Conservation (phyloP, 2,888 invertebrate genomes). For the Agonopterix subpropinquella region DNA sequence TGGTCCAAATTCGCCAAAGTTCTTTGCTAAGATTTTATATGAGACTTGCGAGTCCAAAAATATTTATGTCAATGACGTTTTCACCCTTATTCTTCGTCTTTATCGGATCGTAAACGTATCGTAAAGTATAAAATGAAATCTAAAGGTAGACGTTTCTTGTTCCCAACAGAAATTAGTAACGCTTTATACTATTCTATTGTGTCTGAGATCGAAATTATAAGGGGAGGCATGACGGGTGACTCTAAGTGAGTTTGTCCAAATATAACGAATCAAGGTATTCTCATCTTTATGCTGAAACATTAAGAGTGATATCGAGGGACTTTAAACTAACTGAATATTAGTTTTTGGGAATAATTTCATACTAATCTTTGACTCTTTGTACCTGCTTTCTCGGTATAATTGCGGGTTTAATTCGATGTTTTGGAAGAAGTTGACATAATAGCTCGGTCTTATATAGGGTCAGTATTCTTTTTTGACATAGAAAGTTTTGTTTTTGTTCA, state of each 20-base stretch:
- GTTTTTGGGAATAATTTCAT: not conserved
- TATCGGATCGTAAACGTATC: constrained; percentile 20
- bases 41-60: too few species aligned
- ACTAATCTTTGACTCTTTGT: not conserved
- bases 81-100: not conserved
- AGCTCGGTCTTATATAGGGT: too few species aligned
- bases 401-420: not conserved
- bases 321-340: not conserved
- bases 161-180: constrained; percentile 42
- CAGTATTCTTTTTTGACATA: too few species aligned
- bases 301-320: not conserved
- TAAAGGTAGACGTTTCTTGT: constrained; percentile 9
- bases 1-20: too few species aligned
- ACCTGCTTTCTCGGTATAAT: not conserved
- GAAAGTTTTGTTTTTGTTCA: too few species aligned
- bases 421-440: not conserved
- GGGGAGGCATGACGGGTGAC: constrained; percentile 25
- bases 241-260: too few species aligned
- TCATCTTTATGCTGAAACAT: not conserved
- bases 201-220: constrained; percentile 34
- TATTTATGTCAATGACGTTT: too few species aligned
- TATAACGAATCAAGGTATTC: not conserved
- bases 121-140: constrained; percentile 15
- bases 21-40: too few species aligned
- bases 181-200: constrained; percentile 35